Evolutionary conservation across 2,888 invertebrate genomes (phyloP).

Genomic region (Imbricaverruca yamaguchii): DNA sequence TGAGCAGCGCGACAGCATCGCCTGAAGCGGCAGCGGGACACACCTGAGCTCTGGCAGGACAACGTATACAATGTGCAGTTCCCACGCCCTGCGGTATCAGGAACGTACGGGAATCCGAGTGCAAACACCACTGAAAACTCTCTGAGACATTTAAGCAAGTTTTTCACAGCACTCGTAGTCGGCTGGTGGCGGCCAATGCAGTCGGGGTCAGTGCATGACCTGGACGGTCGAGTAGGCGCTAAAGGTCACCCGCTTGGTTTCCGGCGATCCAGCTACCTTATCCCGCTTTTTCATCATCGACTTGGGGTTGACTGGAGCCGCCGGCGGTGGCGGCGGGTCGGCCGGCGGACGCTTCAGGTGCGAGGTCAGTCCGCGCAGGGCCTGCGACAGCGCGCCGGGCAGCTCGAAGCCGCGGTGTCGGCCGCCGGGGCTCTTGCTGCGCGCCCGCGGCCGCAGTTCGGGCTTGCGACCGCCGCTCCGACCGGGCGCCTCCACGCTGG

Average conservation of each 20-base stretch:
- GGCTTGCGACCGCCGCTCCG: conserved; percentile 1
- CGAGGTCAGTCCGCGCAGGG: background rate
- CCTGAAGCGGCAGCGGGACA: background rate
- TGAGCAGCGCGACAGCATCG: background rate
- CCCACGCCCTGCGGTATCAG: background rate
- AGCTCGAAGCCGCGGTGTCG: conserved; percentile 23
- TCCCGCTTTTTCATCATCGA: conserved; percentile 32
- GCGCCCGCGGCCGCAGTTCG: conserved; percentile 31
- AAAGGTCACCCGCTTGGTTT: conserved; percentile 31
- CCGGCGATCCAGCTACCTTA: conserved; percentile 26
- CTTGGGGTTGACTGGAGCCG: conserved; percentile 23
- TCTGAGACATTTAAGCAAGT: background rate
- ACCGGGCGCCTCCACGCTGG: background rate
- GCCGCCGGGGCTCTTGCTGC: conserved; percentile 34
- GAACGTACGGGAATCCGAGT: background rate
- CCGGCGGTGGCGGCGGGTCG: conserved; percentile 19
- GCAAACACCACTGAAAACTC: background rate
- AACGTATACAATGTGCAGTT: background rate
- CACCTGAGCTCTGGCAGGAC: background rate
- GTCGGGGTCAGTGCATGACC: conserved; percentile 28
- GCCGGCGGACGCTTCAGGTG: background rate
- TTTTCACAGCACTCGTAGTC: conserved; percentile 5
- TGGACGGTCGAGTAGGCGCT: conserved; percentile 33
- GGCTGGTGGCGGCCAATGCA: background rate
- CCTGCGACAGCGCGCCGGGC: background rate